These are phyloP conservation scores for Lordiphosa mommai DNA, from an alignment of 1,140 invertebrate genomes.

Conservation along the genomic window DNA sequence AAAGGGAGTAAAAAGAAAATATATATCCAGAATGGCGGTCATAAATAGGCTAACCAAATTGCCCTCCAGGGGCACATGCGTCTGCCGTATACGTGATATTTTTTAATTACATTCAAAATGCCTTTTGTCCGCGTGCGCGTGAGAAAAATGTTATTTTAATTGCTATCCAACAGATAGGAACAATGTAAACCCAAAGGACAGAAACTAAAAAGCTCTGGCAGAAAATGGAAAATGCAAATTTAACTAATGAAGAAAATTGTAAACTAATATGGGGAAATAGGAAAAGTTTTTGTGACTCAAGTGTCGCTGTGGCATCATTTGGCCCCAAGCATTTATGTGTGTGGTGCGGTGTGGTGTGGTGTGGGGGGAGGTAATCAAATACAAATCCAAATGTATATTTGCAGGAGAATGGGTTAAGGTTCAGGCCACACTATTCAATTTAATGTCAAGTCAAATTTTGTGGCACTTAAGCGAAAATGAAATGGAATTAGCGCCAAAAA, in stretches of 20 bases:
- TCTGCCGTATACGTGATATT: constrained; percentile 68
- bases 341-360: too few species aligned
- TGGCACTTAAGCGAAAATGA: constrained; percentile 58
- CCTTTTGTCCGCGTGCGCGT: constrained; percentile 24
- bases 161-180: constrained; percentile 22
- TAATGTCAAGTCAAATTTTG: constrained; percentile 41
- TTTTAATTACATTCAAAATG: constrained; percentile 68
- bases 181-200: not conserved
- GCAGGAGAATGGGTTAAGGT: constrained; percentile 16
- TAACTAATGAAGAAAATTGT: constrained; percentile 57
- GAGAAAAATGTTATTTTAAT: constrained; percentile 61
- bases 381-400: not conserved
- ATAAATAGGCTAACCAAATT: constrained; percentile 63
- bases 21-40: constrained; percentile 24
- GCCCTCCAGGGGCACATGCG: constrained; percentile 57
- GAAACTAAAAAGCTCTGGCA: constrained; percentile 30
- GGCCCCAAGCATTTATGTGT: constrained; percentile 17
- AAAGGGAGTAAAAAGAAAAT: constrained; percentile 21
- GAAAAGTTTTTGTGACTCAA: constrained; percentile 44
- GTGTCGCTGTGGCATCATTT: constrained; percentile 37
- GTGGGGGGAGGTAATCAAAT: constrained; percentile 15
- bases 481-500: constrained; percentile 58
- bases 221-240: constrained; percentile 67
- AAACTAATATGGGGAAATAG: constrained; percentile 60
- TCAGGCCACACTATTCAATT: constrained; percentile 40